Base-by-base conservation (phyloP, 2,797 vertebrate genomes). In the Sternarchorhynchus goeldii region DNA sequence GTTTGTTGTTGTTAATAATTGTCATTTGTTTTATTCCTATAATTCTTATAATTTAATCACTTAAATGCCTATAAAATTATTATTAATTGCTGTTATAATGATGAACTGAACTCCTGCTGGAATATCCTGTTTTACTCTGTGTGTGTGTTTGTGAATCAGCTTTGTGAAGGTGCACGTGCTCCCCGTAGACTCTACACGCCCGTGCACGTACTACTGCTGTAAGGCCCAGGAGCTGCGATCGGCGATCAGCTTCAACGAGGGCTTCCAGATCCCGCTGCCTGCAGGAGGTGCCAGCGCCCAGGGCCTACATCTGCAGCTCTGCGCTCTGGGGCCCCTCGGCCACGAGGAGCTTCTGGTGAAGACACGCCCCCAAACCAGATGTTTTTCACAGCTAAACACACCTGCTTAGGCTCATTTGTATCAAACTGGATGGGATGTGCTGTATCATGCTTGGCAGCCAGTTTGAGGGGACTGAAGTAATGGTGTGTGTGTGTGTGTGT, bases 301-400 rank as follows among this genome's bases (percentile, higher is more conserved):
- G 78, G 93, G 93, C 1, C 91, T 99, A 82, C 95, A 98, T 83
- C 87, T 99, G 41, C 97, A 96, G 4, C 87, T 98, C 83, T 98
- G 95, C 83, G 92, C 94, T 2, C 90, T 96, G 85, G 95, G 94
- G 75, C 93, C 92, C 12, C 93, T 95, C 80, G 92, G 93, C 31
- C 95, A 96, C 85, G 97, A 99, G 83, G 96, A 98, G 63, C 88
- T 96, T 2, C 89, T 98, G 96, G 97, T 99, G 89, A 83, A 94
- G 2, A 56, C 39, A 7, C 5, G 1, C 18, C 34, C 1, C 5
- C 18, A 3, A 39, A 8, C 8, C 34, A 39, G 32, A 36, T 18
- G 34, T 2, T 36, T 36, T 36, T 36, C 34, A 2, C 34, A 36
- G 34, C 20, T 21, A 58, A 58, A 58, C 20, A 8, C n/a, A 58